Evolutionary conservation across 2,888 invertebrate species (phyloP).

Genomic region (Ellobium chinense): DNA sequence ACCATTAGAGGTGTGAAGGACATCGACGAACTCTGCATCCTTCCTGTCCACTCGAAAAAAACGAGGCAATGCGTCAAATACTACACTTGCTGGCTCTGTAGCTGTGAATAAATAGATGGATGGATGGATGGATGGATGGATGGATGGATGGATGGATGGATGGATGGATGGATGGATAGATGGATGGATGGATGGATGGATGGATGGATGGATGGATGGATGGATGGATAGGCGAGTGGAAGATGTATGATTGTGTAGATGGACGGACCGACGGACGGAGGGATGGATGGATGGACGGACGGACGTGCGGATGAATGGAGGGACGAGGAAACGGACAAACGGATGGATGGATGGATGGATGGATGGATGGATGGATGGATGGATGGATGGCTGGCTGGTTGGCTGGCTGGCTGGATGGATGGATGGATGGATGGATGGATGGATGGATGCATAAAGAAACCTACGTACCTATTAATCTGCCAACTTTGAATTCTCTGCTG

Average conservation of each 20-base stretch:
- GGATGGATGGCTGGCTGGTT: not conserved
- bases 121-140: too few relatives aligned
- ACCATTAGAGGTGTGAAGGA: not conserved
- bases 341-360: too few relatives aligned
- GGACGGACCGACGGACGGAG: not conserved
- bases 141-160: not conserved
- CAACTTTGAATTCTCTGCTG: not conserved
- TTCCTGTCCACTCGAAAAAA: not conserved
- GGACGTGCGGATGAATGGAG: not conserved
- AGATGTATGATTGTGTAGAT: too few relatives aligned
- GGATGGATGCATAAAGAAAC: too few relatives aligned
- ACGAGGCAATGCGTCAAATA: not conserved
- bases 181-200: not conserved
- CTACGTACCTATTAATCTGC: not conserved
- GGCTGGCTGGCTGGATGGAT: not conserved
- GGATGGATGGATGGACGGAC: not conserved
- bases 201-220: not conserved
- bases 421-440: too few relatives aligned
- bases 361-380: not conserved
- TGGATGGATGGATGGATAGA: not conserved
- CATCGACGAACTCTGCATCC: not conserved
- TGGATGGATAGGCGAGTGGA: not conserved
- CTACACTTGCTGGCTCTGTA: not conserved
- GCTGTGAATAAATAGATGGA: not conserved
- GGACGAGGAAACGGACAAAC: too few relatives aligned